These are phyloP conservation scores for Sialis fuliginosa DNA, from an alignment of 2,888 invertebrate species.

Conservation along the genomic window DNA sequence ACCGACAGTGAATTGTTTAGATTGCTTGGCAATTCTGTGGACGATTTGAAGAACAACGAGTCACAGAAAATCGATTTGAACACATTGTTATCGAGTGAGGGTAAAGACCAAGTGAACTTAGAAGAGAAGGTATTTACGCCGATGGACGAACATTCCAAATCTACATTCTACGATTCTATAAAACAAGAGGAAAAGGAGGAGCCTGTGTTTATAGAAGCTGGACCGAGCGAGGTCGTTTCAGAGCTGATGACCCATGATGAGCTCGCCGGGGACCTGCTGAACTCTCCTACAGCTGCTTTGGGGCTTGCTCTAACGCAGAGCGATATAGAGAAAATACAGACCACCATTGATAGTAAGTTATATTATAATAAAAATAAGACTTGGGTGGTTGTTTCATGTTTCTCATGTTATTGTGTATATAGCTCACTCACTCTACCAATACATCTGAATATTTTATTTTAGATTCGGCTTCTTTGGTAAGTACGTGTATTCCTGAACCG, in stretches of 20 bases:
- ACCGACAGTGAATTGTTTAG: conserved; percentile 2
- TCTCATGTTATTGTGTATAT: too few species aligned
- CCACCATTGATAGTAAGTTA: conserved; percentile 6
- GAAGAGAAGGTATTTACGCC: neutral
- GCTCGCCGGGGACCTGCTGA: conserved; percentile 2
- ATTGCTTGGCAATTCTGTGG: conserved; percentile 6
- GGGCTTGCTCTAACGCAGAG: conserved; percentile 2
- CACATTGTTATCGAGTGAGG: conserved; percentile 11
- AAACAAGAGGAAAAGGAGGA: neutral
- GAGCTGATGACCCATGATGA: conserved; percentile 5
- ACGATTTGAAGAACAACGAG: conserved; percentile 7
- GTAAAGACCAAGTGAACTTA: neutral
- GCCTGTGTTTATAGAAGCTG: neutral
- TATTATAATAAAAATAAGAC: too few species aligned
- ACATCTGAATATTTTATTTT: too few species aligned
- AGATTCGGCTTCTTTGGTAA: too few species aligned
- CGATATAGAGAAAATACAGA: conserved; percentile 5
- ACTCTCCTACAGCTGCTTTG: conserved; percentile 1
- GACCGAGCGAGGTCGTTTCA: neutral
- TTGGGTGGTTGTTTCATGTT: too few species aligned
- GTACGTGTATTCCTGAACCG: conserved; percentile 41
- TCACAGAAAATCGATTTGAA: conserved; percentile 15
- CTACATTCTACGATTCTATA: neutral
- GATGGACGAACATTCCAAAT: neutral
- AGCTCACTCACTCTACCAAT: too few species aligned